Base-by-base conservation (phyloP, 1,140 invertebrate species). In the Halotydeus destructor region DNA sequence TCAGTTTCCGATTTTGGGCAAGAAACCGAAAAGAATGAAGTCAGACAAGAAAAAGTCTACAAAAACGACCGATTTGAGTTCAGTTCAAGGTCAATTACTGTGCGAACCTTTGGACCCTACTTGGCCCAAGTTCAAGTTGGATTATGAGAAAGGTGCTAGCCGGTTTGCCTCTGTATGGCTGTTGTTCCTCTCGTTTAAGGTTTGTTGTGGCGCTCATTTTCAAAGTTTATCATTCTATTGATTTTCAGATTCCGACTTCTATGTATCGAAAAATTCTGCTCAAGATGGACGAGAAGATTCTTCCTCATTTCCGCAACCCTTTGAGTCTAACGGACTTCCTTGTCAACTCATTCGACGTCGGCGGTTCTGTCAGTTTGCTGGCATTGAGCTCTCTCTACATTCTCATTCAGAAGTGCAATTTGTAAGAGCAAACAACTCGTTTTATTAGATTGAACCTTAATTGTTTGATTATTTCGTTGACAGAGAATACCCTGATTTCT, bases 401-500 rank as follows among this genome's bases (percentile, higher is more conserved):
- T 31, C 62, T 97, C 26, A 85, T 96, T 44, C 74, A 79, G 40
- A 75, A 78, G 46, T 75, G 91, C 57, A 91, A 96, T 61, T 70
- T 97, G 59, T 72, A 60, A 67, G 65, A 49, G 14, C 24, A 41
- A 21, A 43, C 46, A 43, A 25, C 26, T 38, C 24, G 19, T 24
- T 38, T 37, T 38, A 27, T 22, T 37, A 19, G 38, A 19, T 33
- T 33, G 12, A n/a, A 30, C 39, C 31, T 25, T 47, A 38, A 48
- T 31, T 31, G 49, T 46, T 44, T 26, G n/a, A n/a, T 46, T 47
- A 41, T 53, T 49, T 50, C 53, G 38, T 32, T 62, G 61, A 22
- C 55, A 71, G 69, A 46, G 80, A 91, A 55, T 93, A 93, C 61
- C 86, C 88, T 3, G 77, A 93, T 59, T 85, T 97, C 54, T 97